Percentiles rank a stretch among this genome's conserved stretches.
Evolutionary conservation across 2,797 vertebrate species (phyloP).

Genomic region (Lacerta agilis): DNA sequence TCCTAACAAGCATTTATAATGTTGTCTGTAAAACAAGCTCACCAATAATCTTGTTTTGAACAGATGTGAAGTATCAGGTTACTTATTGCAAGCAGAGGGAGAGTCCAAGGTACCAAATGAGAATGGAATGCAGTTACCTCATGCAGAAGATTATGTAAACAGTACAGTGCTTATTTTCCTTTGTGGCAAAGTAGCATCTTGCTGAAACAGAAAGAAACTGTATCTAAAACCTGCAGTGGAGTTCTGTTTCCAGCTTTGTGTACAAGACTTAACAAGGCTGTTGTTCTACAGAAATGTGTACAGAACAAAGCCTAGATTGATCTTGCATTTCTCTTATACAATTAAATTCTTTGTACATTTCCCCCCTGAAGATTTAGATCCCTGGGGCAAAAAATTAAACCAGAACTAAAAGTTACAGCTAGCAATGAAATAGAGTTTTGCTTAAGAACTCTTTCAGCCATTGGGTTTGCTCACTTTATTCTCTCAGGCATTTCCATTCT

Average conservation of each 20-base stretch:
- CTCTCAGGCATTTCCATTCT: neutral
- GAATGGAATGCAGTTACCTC: slow-evolving; percentile 46
- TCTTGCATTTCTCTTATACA: neutral
- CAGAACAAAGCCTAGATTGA: neutral
- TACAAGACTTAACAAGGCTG: too few species aligned
- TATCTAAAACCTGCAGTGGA: neutral
- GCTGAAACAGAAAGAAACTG: slow-evolving; percentile 29
- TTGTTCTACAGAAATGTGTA: neutral
- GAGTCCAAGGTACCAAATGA: slow-evolving; percentile 12
- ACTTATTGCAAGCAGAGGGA: slow-evolving; percentile 32
- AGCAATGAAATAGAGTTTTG: neutral
- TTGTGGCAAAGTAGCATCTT: neutral
- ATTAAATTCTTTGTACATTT: neutral
- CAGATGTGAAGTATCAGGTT: slow-evolving; percentile 24
- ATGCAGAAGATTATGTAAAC: slow-evolving; percentile 24
- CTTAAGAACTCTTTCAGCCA: neutral
- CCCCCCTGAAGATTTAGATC: neutral
- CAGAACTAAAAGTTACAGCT: neutral
- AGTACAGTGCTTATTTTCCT: slow-evolving; percentile 47
- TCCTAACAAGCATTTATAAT: neutral
- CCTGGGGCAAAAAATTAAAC: neutral
- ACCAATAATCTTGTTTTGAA: neutral
- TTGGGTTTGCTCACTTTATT: neutral
- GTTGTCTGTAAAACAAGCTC: neutral
- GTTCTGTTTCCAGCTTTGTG: too few species aligned